Percentiles rank a stretch among this genome's conserved stretches.
phyloP scores from a whole-genome alignment of 2,797 vertebrate genomes.

The Pangasius djambal region DNA sequence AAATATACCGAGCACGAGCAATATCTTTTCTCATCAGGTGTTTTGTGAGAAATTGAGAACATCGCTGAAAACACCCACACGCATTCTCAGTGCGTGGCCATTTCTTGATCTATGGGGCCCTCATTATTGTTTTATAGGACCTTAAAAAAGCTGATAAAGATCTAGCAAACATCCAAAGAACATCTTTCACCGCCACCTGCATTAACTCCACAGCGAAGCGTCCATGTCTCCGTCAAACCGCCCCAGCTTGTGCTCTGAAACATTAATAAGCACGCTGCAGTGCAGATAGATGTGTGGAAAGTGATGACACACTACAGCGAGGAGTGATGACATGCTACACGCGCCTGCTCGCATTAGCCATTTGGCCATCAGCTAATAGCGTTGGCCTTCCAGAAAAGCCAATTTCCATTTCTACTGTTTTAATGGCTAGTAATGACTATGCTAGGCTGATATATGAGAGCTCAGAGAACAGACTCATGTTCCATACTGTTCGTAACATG shows the following conservation, averaged over 20 bases:
- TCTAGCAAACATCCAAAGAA: background rate
- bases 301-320: conserved; percentile 31
- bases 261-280: conserved; percentile 48
- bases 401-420: conserved; percentile 18
- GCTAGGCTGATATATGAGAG: conserved; percentile 5
- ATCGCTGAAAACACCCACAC: background rate
- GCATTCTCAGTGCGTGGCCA: background rate
- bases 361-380: conserved; percentile 40
- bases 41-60: conserved; percentile 24
- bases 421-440: conserved; percentile 38
- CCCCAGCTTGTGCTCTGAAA: conserved; percentile 30
- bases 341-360: conserved; percentile 26
- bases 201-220: conserved; percentile 11
- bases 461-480: conserved; percentile 6
- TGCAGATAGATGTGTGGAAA: conserved; percentile 23
- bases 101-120: background rate
- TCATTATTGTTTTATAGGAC: conserved; percentile 2
- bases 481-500: background rate
- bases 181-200: conserved; percentile 1
- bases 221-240: conserved; percentile 32
- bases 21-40: conserved; percentile 4
- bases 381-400: conserved; percentile 13
- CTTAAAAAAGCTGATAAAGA: background rate
- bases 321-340: conserved; percentile 57
- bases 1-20: conserved; percentile 9